Percentiles rank a stretch among this genome's conserved stretches.
Evolutionary conservation across 2,797 vertebrate species (phyloP).

Genomic region (Lutra lutra): DNA sequence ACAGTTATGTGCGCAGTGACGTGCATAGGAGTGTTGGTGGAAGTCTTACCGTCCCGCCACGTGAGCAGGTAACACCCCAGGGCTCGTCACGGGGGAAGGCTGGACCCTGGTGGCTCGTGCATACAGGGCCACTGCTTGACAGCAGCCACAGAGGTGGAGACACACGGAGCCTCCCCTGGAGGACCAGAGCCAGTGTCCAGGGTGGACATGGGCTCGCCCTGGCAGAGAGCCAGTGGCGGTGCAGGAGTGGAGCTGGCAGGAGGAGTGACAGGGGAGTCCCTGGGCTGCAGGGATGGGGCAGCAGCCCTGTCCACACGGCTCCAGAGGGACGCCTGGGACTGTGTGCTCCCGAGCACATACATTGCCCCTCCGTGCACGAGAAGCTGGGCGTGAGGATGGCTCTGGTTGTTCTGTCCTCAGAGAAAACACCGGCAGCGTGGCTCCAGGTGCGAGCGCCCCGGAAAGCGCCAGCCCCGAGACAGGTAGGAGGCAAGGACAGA

Average conservation of each 20-base stretch:
- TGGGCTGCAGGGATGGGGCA: background rate
- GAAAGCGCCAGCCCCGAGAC: accelerated
- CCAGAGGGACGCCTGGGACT: background rate
- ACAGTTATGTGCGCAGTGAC: accelerated
- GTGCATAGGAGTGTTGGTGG: accelerated
- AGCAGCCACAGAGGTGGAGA: too few species aligned
- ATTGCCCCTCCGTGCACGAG: accelerated
- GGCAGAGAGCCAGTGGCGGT: accelerated
- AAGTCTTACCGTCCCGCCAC: accelerated
- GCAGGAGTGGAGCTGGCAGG: accelerated
- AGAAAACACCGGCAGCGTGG: accelerated
- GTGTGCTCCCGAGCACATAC: accelerated
- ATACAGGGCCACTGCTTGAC: accelerated
- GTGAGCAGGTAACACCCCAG: background rate
- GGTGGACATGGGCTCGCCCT: background rate
- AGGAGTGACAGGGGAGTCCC: background rate
- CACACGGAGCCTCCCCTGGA: accelerated
- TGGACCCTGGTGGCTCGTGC: accelerated
- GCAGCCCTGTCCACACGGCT: background rate
- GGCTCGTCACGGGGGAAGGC: accelerated
- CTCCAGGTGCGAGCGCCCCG: background rate
- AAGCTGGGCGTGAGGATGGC: background rate
- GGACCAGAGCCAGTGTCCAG: accelerated
- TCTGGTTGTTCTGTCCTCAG: background rate
- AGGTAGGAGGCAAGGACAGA: too few species aligned